phyloP scores from a whole-genome alignment of 2,888 invertebrate genomes.

The Lasioglossum malachurum region DNA sequence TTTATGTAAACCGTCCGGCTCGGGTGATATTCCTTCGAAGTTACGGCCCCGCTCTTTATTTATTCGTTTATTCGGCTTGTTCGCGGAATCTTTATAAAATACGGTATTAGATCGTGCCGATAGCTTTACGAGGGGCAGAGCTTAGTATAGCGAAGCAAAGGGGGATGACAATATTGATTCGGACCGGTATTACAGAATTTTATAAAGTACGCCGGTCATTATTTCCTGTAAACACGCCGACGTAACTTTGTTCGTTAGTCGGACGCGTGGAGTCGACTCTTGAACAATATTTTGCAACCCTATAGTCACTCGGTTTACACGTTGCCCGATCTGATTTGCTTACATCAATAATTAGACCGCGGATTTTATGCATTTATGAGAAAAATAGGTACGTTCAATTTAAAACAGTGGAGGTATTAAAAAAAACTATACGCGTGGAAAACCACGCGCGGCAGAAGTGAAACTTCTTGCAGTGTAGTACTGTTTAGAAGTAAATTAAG shows the following conservation, averaged over 20 bases:
- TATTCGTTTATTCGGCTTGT: not conserved
- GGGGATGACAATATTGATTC: not conserved
- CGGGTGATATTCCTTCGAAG: not conserved
- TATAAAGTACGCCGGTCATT: not conserved
- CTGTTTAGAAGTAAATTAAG: too few relatives aligned
- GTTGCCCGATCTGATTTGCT: not conserved
- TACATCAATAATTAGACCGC: not conserved
- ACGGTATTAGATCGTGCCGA: not conserved
- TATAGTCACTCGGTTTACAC: not conserved
- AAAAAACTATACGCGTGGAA: too few relatives aligned
- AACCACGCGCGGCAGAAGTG: too few relatives aligned
- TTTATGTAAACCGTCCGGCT: constrained; percentile 4
- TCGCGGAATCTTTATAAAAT: not conserved
- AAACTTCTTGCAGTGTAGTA: too few relatives aligned
- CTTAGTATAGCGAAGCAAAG: not conserved
- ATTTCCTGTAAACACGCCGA: not conserved
- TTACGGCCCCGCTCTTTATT: not conserved
- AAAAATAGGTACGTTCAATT: too few relatives aligned
- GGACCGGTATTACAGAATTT: not conserved
- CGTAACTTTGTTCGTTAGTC: not conserved
- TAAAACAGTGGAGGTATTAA: too few relatives aligned
- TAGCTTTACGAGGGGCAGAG: not conserved
- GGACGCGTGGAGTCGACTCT: not conserved
- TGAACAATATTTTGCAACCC: not conserved
- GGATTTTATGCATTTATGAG: too few relatives aligned